phyloP scores from a whole-genome alignment of 2,888 invertebrate genomes.

The Drosophila siamana region DNA sequence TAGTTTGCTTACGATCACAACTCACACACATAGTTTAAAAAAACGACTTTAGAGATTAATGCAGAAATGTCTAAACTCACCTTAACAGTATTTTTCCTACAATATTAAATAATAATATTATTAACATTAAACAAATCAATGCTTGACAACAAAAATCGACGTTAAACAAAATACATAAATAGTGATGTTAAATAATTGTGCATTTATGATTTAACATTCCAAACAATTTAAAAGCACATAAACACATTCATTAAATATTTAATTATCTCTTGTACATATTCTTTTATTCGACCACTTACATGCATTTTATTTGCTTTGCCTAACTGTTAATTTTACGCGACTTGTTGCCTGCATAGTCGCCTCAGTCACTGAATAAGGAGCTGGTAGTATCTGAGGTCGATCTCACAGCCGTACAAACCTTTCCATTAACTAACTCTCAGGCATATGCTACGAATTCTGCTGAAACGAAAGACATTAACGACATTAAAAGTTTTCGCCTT shows the following conservation, averaged over 20 bases:
- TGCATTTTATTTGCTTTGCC: background rate
- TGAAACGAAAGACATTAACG: conserved; percentile 66
- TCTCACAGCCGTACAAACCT: conserved; percentile 60
- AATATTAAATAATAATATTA: too few relatives aligned
- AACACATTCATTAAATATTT: background rate
- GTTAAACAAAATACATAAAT: too few relatives aligned
- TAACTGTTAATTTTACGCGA: background rate
- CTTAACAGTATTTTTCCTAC: too few relatives aligned
- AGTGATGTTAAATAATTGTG: too few relatives aligned
- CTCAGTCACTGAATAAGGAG: background rate
- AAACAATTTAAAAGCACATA: background rate
- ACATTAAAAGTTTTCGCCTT: conserved; percentile 7
- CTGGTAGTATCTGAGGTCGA: conserved; percentile 49
- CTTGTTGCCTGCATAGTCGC: background rate
- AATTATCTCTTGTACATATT: background rate
- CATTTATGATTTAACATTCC: background rate
- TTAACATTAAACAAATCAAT: too few relatives aligned
- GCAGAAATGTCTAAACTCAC: too few relatives aligned
- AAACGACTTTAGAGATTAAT: too few relatives aligned
- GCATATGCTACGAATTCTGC: conserved; percentile 57
- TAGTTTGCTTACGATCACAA: too few relatives aligned
- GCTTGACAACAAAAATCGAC: too few relatives aligned
- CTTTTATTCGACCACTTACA: background rate
- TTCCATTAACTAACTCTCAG: conserved; percentile 54
- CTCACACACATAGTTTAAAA: too few relatives aligned